phyloP scores from a whole-genome alignment of 2,888 invertebrate genomes.

The Agrochola lychnidis region DNA sequence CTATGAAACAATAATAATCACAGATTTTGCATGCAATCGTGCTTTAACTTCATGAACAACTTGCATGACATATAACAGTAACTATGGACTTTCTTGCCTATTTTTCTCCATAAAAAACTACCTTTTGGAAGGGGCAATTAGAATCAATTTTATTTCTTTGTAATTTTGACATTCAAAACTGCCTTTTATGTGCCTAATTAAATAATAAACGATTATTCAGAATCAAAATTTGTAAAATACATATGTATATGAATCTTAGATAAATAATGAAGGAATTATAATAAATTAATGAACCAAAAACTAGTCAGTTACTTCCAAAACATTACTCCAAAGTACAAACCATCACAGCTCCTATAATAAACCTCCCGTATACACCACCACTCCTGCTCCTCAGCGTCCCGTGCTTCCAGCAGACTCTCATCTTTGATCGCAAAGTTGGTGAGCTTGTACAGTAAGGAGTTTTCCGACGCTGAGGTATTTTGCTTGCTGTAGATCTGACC shows the following conservation, averaged over 20 bases:
- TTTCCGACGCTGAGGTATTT: constrained; percentile 90
- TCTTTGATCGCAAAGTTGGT: constrained; percentile 94
- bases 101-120: too few species aligned
- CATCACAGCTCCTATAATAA: constrained; percentile 78
- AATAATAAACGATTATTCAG: too few species aligned
- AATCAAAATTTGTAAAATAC: too few species aligned
- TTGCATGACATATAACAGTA: too few species aligned
- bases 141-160: too few species aligned
- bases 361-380: constrained; percentile 88
- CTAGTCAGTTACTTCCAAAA: not conserved
- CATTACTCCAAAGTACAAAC: constrained; percentile 65
- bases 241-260: too few species aligned
- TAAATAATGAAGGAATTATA: too few species aligned
- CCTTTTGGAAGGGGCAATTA: too few species aligned
- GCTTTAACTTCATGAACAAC: not conserved
- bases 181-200: too few species aligned
- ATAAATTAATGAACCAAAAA: not conserved
- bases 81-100: too few species aligned
- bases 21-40: not conserved
- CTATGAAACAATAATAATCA: not conserved
- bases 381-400: constrained; percentile 91
- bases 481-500: constrained; percentile 91
- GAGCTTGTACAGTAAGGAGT: constrained; percentile 93
- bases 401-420: constrained; percentile 90
- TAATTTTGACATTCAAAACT: not conserved